Evolutionary conservation across 1,140 invertebrate genomes (phyloP).

Genomic region (Drosophila punjabiensis): DNA sequence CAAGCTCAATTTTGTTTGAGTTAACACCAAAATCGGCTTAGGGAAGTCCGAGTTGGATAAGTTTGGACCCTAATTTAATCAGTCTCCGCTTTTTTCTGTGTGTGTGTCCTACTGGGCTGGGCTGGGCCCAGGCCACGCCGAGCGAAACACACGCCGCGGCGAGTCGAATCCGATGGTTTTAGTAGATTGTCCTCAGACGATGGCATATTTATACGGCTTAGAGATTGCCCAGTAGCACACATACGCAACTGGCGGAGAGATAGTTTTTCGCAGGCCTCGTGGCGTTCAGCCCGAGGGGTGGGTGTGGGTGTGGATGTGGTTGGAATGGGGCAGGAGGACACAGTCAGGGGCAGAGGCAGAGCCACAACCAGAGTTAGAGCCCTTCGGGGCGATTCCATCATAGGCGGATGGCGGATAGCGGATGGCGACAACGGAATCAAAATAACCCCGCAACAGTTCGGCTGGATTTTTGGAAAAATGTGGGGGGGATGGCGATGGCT

Average conservation of each 20-base stretch:
- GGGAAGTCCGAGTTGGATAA: constrained; percentile 27
- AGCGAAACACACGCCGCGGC: constrained; percentile 4
- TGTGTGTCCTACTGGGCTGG: constrained; percentile 28
- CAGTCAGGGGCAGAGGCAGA: no score
- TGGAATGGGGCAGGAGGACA: no score
- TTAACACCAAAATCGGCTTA: constrained; percentile 24
- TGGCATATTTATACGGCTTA: constrained; percentile 72
- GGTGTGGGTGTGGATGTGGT: no score
- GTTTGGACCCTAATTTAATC: constrained; percentile 42
- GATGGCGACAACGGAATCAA: constrained; percentile 63
- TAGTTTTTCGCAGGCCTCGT: constrained; percentile 55
- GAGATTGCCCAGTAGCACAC: constrained; percentile 80
- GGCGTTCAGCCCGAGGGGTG: constrained; percentile 7
- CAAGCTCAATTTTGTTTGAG: constrained; percentile 29
- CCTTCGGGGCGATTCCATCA: constrained; percentile 61
- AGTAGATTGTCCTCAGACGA: constrained; percentile 70
- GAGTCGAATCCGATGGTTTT: constrained; percentile 60
- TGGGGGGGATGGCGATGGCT: constrained; percentile 1
- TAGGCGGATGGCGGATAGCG: constrained; percentile 50
- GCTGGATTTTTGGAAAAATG: constrained; percentile 6
- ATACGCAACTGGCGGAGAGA: constrained; percentile 57
- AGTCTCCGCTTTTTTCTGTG: constrained; percentile 31
- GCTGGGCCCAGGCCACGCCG: constrained; percentile 20
- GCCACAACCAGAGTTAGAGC: constrained; percentile 29
- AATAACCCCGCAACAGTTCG: constrained; percentile 52